Evolutionary conservation across 2,797 vertebrate species (phyloP).

Genomic region (Paedocypris micromegethes): DNA sequence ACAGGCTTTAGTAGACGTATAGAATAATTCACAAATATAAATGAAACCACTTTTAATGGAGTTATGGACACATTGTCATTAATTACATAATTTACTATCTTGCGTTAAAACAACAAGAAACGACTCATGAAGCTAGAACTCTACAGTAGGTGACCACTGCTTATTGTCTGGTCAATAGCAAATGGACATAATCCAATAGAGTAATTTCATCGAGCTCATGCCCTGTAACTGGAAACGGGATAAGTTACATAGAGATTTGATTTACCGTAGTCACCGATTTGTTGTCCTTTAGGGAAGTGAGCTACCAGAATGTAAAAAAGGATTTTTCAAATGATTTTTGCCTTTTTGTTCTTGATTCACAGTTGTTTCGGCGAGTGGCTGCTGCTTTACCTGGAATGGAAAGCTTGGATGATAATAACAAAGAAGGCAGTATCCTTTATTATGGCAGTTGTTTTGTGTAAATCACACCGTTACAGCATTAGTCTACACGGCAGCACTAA

Average conservation of each 20-base stretch:
- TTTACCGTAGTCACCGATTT: constrained; percentile 13
- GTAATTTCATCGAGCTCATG: constrained; percentile 17
- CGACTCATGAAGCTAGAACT: no score
- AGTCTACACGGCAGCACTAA: no score
- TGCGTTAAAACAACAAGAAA: no score
- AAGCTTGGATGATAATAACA: constrained; percentile 86
- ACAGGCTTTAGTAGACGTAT: no score
- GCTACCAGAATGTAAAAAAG: not conserved
- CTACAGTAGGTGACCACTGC: no score
- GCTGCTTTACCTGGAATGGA: constrained; percentile 92
- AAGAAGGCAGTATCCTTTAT: constrained; percentile 95
- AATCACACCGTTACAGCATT: no score
- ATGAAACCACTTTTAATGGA: no score
- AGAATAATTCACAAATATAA: no score
- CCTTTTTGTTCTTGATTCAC: constrained; percentile 20
- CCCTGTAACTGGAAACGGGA: constrained; percentile 10
- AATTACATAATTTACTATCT: no score
- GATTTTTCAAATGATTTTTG: constrained; percentile 5
- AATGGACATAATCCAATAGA: constrained; percentile 16
- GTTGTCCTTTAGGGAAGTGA: constrained; percentile 5
- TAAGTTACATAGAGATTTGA: constrained; percentile 32
- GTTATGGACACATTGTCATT: no score
- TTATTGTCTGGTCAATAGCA: constrained; percentile 5
- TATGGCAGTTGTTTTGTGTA: not conserved
- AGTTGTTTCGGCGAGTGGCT: constrained; percentile 90